Percentiles rank a stretch among this genome's conserved stretches.
These are phyloP conservation scores for Thunnus albacares DNA, from an alignment of 2,797 vertebrate genomes.

Conservation along the genomic window DNA sequence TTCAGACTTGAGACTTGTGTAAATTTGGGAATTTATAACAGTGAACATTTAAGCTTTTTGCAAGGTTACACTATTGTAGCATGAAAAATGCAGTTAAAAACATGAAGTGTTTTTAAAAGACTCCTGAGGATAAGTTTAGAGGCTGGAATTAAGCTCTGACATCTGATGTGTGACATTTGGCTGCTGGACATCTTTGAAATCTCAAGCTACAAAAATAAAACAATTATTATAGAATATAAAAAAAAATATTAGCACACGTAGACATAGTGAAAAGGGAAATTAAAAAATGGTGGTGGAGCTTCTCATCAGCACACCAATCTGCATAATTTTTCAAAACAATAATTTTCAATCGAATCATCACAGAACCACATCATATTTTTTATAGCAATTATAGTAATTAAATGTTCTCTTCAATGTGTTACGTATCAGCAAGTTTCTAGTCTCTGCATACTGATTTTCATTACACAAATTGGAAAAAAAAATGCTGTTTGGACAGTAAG, in stretches of 20 bases:
- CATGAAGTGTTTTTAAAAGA: background rate
- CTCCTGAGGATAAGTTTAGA: conserved; percentile 1
- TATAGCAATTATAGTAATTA: conserved; percentile 1
- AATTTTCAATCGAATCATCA: background rate
- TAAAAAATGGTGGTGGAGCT: no score
- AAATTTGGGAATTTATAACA: background rate
- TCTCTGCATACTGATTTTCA: background rate
- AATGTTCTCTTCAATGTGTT: background rate
- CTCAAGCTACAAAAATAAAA: conserved; percentile 1
- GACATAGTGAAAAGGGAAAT: background rate
- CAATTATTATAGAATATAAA: no score
- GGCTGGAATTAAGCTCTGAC: conserved; percentile 23
- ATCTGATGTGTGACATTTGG: conserved; percentile 17
- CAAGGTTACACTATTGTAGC: conserved; percentile 2
- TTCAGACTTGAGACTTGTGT: no score
- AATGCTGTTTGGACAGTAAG: conserved; percentile 10
- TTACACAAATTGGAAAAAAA: background rate
- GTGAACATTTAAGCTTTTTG: background rate
- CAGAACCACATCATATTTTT: conserved; percentile 10
- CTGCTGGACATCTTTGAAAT: background rate
- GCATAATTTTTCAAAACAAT: no score
- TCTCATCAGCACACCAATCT: background rate
- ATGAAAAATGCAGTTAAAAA: background rate
- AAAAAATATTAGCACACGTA: background rate
- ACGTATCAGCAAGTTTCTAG: background rate